Evolutionary conservation across 1,140 invertebrate genomes (phyloP), one percentile per base, ranked within the genome.

Genomic region (Campoletis sonorensis): DNA sequence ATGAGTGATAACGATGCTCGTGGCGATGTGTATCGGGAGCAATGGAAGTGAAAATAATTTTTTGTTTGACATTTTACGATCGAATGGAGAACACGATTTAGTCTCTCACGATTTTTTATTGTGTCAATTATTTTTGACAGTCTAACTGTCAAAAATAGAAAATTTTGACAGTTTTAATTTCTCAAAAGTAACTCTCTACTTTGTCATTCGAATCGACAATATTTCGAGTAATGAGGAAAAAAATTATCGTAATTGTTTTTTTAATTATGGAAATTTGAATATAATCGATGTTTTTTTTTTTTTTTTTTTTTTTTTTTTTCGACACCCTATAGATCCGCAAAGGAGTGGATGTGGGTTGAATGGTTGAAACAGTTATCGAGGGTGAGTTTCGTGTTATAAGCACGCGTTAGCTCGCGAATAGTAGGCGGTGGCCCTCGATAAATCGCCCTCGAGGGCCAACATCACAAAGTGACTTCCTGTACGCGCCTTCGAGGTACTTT

Each of bases 351-450:
- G 54, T 58, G 54, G 3, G 21, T 4, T 7, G 21, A 58, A 23
- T 58, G 54, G 1, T 58, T 58, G 1, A 21, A 58, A 58, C 5
- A 45, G 8, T 45, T 5, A 10, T 11, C 54, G 68, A 49, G 40
- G 33, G 40, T 26, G 37, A 45, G 71, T 73, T 67, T 67, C 23
- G 61, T 73, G 71, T 13, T 58, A 58, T 58, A 75, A 26, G 45
- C 30, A 51, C 45, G 15, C 26, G 72, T 7, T 27, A 58, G 37
- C 72, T 75, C 72, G 72, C 45, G 49, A 75, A 75, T 75, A 75
- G 72, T 75, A 58, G 72, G 72, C 72, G 72, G 40, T 58, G 72
- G 40, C 72, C 16, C 11, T 54, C 72, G 72, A 75, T 75, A 75
- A 75, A 75, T 75, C 45, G 45, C 40, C 40, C 72, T 16, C 45